These are phyloP conservation scores for Trichechus manatus DNA, from an alignment of 2,113 vertebrate genomes.

Conservation along the genomic window DNA sequence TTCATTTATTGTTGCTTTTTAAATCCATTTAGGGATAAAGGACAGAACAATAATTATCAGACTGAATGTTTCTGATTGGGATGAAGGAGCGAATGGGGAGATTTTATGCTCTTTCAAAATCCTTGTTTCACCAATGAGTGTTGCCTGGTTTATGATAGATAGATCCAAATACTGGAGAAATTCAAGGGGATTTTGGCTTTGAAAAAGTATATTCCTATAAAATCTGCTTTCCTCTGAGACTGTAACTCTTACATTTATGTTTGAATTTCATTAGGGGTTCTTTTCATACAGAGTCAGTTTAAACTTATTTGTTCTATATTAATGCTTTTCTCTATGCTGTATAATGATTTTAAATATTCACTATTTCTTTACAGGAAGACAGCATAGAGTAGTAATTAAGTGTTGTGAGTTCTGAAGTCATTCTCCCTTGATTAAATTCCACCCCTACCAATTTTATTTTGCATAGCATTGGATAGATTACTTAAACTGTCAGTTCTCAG, in stretches of 20 bases:
- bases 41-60: slow-evolving; percentile 74
- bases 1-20: background rate
- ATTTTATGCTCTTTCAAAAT: background rate
- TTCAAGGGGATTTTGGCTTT: slow-evolving; percentile 83
- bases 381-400: background rate
- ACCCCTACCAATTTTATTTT: background rate
- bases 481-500: background rate
- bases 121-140: slow-evolving; percentile 44
- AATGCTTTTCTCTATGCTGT: background rate
- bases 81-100: background rate
- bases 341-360: background rate
- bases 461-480: background rate
- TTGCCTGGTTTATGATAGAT: slow-evolving; percentile 77
- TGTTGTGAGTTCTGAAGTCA: background rate
- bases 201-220: slow-evolving; percentile 87
- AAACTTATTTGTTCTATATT: background rate
- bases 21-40: background rate
- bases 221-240: slow-evolving; percentile 61
- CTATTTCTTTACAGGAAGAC: background rate
- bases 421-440: background rate
- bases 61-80: slow-evolving; percentile 48
- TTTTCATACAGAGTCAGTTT: background rate
- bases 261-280: background rate
- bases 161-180: slow-evolving; percentile 80
- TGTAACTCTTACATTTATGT: background rate